Evolutionary conservation across 2,113 vertebrate species (phyloP).

Genomic region (Sander lucioperca): DNA sequence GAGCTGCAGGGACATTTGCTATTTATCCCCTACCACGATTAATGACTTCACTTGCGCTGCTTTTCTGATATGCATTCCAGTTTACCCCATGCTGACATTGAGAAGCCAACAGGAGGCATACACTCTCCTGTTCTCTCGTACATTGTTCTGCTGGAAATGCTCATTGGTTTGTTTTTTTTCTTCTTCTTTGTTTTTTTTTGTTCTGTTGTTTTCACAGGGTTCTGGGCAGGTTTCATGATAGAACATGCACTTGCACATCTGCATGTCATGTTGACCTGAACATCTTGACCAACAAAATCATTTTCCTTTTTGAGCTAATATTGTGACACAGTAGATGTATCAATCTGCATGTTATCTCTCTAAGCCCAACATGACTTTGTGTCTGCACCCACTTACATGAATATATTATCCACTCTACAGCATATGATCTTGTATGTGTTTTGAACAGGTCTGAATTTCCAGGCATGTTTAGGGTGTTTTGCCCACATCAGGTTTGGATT

Average conservation of each 20-base stretch:
- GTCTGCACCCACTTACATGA: constrained; percentile 36
- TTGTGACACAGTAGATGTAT: background rate
- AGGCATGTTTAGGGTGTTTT: constrained; percentile 60
- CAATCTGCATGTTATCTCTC: constrained; percentile 5
- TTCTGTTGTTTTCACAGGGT: background rate
- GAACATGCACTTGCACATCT: constrained; percentile 28
- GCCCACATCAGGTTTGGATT: constrained; percentile 77
- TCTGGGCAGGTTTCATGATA: constrained; percentile 1
- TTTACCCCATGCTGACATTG: constrained; percentile 42
- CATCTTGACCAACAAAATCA: background rate
- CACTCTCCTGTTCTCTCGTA: constrained; percentile 11
- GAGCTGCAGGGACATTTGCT: constrained; percentile 47
- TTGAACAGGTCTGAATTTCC: constrained; percentile 69
- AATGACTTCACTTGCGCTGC: constrained; percentile 58
- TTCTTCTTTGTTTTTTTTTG: background rate
- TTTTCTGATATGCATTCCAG: constrained; percentile 59
- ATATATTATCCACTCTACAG: constrained; percentile 18
- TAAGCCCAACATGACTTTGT: constrained; percentile 34
- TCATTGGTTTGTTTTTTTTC: background rate
- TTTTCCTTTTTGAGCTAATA: no score
- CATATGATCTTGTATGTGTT: constrained; percentile 45
- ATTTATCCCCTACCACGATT: constrained; percentile 52
- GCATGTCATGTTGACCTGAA: constrained; percentile 26
- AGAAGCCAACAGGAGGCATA: constrained; percentile 41
- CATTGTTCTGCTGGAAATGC: constrained; percentile 25